Evolutionary conservation across 2,797 vertebrate genomes (phyloP).

Genomic region (Scleropages formosus): DNA sequence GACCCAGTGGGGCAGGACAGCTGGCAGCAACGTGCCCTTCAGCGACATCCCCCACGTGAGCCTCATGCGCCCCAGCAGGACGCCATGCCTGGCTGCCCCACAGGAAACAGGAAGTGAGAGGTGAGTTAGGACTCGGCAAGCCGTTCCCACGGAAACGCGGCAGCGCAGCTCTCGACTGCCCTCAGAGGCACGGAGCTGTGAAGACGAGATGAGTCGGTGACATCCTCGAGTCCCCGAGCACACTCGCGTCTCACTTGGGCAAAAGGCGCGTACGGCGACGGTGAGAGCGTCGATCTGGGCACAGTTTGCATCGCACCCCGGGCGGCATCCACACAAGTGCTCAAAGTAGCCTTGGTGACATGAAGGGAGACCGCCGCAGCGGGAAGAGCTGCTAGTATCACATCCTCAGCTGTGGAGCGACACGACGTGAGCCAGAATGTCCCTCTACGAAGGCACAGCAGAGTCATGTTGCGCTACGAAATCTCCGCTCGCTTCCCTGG

Average conservation of each 20-base stretch:
- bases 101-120: constrained; percentile 16
- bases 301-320: background rate
- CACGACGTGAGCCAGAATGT: no score
- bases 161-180: background rate
- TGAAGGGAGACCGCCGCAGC: no score
- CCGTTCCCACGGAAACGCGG: constrained; percentile 8
- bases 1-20: no score
- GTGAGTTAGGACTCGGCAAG: background rate
- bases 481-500: no score
- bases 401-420: no score
- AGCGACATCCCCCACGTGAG: no score
- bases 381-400: no score
- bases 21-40: background rate
- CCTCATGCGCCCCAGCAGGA: constrained; percentile 3
- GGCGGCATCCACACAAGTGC: background rate
- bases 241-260: background rate
- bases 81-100: background rate
- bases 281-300: background rate
- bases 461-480: no score
- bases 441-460: no score
- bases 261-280: background rate
- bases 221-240: background rate
- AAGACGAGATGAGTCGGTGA: background rate
- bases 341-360: background rate
- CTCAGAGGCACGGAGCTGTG: no score